Evolutionary conservation across 1,140 invertebrate genomes (phyloP).

Genomic region (Lordiphosa stackelbergi): DNA sequence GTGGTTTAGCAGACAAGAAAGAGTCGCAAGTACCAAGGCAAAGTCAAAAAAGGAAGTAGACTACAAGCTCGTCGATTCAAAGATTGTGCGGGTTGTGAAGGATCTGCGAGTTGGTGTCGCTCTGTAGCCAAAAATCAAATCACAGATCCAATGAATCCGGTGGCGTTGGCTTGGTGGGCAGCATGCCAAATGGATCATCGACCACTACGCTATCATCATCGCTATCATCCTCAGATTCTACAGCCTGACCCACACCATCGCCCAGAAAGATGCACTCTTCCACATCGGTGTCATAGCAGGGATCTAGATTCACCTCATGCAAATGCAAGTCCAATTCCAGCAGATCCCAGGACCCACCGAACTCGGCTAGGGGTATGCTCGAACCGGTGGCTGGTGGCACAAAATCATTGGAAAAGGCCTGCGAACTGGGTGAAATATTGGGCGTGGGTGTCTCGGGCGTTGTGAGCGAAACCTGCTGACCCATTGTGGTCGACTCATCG

Average conservation of each 20-base stretch:
- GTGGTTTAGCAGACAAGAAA: too few species aligned
- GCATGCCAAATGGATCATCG: slow-evolving; percentile 74
- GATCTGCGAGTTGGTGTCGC: slow-evolving; percentile 24
- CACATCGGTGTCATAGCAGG: slow-evolving; percentile 78
- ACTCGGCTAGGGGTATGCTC: slow-evolving; percentile 65
- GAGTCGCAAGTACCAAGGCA: too few species aligned
- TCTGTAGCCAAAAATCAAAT: slow-evolving; percentile 74
- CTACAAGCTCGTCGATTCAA: slow-evolving; percentile 55
- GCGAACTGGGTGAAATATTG: slow-evolving; percentile 80
- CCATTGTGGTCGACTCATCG: slow-evolving; percentile 48
- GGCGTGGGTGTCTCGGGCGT: slow-evolving; percentile 81
- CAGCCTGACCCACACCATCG: slow-evolving; percentile 45
- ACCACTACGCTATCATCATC: slow-evolving; percentile 57
- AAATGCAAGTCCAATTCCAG: slow-evolving; percentile 74
- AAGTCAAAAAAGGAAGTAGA: slow-evolving; percentile 1
- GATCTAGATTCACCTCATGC: slow-evolving; percentile 75
- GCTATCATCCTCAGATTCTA: slow-evolving; percentile 70
- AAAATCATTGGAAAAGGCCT: slow-evolving; percentile 77
- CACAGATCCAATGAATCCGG: slow-evolving; percentile 77
- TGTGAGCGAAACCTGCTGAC: slow-evolving; percentile 71
- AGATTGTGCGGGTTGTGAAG: slow-evolving; percentile 35
- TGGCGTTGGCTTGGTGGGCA: slow-evolving; percentile 73
- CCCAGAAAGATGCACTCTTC: slow-evolving; percentile 80
- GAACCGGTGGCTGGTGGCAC: slow-evolving; percentile 34
- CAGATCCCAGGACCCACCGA: slow-evolving; percentile 75